These are phyloP conservation scores for Ganaspis sp. DNA, from an alignment of 1,140 invertebrate species.

Conservation along the genomic window DNA sequence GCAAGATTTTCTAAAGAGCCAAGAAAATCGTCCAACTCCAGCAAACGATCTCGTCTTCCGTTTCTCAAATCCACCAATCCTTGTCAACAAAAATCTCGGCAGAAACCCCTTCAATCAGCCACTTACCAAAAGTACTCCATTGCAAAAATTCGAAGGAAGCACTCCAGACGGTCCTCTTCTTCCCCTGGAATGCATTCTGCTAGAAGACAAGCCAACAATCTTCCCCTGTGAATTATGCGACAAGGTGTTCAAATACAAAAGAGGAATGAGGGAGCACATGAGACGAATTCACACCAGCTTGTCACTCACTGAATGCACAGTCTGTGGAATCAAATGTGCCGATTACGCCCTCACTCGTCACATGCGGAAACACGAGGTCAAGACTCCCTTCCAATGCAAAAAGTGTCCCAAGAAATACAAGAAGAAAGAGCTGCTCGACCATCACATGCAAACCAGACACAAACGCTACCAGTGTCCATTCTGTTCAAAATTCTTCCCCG, in stretches of 20 bases:
- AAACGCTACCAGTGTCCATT: conserved; percentile 34
- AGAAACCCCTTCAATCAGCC: not conserved
- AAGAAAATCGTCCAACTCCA: not conserved
- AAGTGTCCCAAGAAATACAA: conserved; percentile 69
- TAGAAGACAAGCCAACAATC: not conserved
- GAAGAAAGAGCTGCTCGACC: conserved; percentile 63
- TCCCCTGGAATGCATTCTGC: not conserved
- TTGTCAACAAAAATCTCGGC: not conserved
- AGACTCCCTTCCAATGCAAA: conserved; percentile 58
- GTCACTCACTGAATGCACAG: not conserved
- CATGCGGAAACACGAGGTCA: not conserved
- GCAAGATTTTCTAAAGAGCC: not conserved
- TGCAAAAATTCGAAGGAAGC: not conserved
- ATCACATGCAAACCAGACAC: conserved; percentile 49
- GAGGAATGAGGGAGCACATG: conserved; percentile 42
- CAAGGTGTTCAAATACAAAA: conserved; percentile 34
- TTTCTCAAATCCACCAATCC: not conserved
- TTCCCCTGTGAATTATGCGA: conserved; percentile 41
- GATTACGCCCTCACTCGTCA: not conserved
- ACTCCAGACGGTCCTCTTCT: not conserved
- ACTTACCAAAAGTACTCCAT: too few relatives aligned
- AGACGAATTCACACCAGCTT: conserved; percentile 55
- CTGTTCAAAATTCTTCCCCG: conserved; percentile 68
- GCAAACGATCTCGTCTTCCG: not conserved
- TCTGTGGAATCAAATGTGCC: conserved; percentile 42